Conservation (phyloP, 1,140 invertebrate genomes). For the Leptestheria dahalacensis region DNA sequence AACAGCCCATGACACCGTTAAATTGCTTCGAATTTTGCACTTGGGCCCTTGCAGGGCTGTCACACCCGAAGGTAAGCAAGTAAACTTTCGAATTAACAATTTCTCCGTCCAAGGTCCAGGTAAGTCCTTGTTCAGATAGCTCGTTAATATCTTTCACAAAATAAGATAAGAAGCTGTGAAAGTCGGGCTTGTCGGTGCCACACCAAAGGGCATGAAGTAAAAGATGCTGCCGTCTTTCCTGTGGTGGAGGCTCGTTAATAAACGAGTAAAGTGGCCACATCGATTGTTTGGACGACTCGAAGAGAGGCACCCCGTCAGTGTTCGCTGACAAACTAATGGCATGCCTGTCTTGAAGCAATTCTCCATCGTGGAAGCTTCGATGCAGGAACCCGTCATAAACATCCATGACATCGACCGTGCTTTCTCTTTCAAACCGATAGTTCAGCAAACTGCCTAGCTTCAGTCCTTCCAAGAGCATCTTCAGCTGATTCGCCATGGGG, state of each 20-base stretch:
- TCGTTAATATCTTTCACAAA: neutral
- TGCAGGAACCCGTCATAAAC: neutral
- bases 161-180: neutral
- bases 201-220: neutral
- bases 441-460: neutral
- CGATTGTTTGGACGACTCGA: neutral
- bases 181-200: neutral
- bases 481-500: neutral
- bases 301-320: neutral
- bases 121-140: neutral
- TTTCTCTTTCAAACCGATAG: neutral
- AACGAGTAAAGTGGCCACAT: neutral
- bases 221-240: neutral
- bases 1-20: neutral
- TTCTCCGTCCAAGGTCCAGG: neutral
- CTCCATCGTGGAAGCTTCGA: neutral
- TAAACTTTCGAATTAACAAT: neutral
- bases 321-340: neutral
- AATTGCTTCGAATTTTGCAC: constrained; percentile 4
- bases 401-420: neutral
- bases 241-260: neutral
- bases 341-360: neutral
- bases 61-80: neutral
- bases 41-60: neutral
- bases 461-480: neutral